Evolutionary conservation across 1,140 invertebrate species (phyloP).

Genomic region (Rhagoletis zephyria): DNA sequence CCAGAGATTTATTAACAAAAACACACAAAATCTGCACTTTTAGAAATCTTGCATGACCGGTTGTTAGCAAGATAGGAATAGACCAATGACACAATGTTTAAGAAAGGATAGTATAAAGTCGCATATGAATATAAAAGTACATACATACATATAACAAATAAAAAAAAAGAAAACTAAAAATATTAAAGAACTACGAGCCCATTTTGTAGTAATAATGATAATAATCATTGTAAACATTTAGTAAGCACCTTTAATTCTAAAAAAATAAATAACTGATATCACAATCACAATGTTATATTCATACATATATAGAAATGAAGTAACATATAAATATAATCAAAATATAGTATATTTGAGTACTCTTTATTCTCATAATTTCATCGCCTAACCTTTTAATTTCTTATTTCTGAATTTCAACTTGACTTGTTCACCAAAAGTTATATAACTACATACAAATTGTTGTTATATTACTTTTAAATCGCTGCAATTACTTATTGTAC

Average conservation of each 20-base stretch:
- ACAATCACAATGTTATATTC: slow-evolving; percentile 36
- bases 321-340: background rate
- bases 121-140: background rate
- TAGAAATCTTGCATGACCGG: background rate
- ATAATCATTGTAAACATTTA: slow-evolving; percentile 41
- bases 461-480: too few species aligned
- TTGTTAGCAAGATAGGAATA: background rate
- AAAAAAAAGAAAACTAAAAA: background rate
- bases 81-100: background rate
- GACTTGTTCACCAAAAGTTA: too few species aligned
- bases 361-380: background rate
- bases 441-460: too few species aligned
- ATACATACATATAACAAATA: background rate
- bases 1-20: slow-evolving; percentile 4
- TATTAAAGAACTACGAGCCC: background rate
- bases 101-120: background rate
- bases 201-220: background rate
- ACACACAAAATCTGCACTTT: background rate
- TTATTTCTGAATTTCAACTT: too few species aligned
- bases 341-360: background rate
- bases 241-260: slow-evolving; percentile 50
- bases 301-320: background rate
- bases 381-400: background rate
- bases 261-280: slow-evolving; percentile 29
- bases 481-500: too few species aligned